These are phyloP conservation scores for Atta texana DNA, from an alignment of 1,140 invertebrate species.

Conservation along the genomic window DNA sequence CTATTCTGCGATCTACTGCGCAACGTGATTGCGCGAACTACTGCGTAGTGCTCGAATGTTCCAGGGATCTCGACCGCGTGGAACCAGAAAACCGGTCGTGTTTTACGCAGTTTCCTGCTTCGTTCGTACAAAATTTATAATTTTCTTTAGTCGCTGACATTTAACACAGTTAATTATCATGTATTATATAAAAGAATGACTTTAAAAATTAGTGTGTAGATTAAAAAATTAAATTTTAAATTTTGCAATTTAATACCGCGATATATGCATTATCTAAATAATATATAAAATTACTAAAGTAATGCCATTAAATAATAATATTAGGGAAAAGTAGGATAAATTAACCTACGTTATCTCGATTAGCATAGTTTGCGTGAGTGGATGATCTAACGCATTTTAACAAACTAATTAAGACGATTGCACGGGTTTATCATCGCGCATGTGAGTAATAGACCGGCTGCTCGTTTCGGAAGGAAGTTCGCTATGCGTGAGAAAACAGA, in stretches of 20 bases:
- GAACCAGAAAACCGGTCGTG: slow-evolving; percentile 68
- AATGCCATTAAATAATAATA: not conserved
- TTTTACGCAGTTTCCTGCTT: slow-evolving; percentile 49
- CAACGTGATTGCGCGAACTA: slow-evolving; percentile 69
- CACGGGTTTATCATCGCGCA: slow-evolving; percentile 62
- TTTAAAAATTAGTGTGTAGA: not conserved
- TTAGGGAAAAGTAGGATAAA: slow-evolving; percentile 46
- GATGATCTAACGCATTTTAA: slow-evolving; percentile 64
- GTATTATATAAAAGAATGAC: not conserved
- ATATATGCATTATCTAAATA: not conserved
- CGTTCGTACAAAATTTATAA: slow-evolving; percentile 37
- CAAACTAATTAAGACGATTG: slow-evolving; percentile 71
- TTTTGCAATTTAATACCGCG: not conserved
- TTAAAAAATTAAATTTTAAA: not conserved
- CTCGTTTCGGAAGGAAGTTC: slow-evolving; percentile 65
- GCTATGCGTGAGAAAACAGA: slow-evolving; percentile 80
- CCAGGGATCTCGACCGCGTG: slow-evolving; percentile 43
- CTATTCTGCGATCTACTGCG: slow-evolving; percentile 65
- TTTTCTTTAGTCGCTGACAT: slow-evolving; percentile 13
- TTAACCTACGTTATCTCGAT: slow-evolving; percentile 54
- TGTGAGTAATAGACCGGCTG: slow-evolving; percentile 49
- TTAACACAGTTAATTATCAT: slow-evolving; percentile 10
- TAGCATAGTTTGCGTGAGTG: slow-evolving; percentile 14
- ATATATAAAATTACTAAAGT: not conserved
- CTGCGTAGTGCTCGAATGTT: slow-evolving; percentile 66